These are phyloP conservation scores for Clamator glandarius DNA, from an alignment of 2,797 vertebrate species.

Conservation along the genomic window DNA sequence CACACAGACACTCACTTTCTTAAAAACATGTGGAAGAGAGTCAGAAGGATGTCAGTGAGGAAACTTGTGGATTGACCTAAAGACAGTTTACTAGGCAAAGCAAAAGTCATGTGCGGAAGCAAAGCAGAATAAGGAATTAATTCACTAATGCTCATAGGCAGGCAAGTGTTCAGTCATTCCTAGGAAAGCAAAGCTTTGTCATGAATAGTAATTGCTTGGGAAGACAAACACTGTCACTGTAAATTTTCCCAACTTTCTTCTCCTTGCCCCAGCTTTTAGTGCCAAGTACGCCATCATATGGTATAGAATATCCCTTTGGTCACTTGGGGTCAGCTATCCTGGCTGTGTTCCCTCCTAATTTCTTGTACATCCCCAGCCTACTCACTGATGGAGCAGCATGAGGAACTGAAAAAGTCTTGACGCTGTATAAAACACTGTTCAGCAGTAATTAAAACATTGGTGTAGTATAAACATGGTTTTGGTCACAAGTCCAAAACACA, in stretches of 20 bases:
- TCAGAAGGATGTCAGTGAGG: background rate
- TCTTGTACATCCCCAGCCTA: background rate
- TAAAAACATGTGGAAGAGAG: rapidly evolving
- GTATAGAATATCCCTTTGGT: background rate
- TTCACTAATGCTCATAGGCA: background rate
- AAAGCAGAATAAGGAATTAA: background rate
- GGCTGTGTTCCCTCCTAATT: background rate
- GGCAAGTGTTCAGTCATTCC: background rate
- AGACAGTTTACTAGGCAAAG: background rate
- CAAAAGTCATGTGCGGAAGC: background rate
- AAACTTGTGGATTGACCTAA: background rate
- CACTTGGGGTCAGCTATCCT: too few species aligned
- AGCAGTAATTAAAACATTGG: background rate
- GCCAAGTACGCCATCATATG: background rate
- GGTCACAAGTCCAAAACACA: background rate
- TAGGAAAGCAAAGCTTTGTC: background rate
- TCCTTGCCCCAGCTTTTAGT: background rate
- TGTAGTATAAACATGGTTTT: background rate
- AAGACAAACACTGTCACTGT: background rate
- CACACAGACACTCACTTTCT: background rate
- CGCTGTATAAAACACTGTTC: background rate
- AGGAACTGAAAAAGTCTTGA: background rate
- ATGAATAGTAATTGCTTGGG: rapidly evolving
- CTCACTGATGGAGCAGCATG: rapidly evolving
- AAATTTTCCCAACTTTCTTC: background rate